Conservation (phyloP, 2,113 vertebrate genomes). For the Cyprinodon variegatus region DNA sequence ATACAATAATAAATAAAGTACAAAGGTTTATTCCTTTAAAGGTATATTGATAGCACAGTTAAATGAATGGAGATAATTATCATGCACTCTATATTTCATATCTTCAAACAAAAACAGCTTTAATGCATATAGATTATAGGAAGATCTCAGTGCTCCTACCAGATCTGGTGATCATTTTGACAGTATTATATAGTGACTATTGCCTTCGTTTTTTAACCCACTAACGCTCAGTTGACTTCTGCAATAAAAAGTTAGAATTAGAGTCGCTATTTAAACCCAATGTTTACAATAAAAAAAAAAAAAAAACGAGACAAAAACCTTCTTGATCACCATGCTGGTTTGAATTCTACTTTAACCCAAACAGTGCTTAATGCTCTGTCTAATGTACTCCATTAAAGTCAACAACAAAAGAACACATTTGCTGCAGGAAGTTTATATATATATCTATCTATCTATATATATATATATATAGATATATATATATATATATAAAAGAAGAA, state of each 20-base stretch:
- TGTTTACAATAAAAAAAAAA: not conserved
- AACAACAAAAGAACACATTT: not conserved
- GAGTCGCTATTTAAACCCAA: not conserved
- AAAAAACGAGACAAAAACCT: too few relatives aligned
- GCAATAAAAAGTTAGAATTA: not conserved
- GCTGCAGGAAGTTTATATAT: too few relatives aligned
- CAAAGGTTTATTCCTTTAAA: not conserved
- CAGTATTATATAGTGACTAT: not conserved
- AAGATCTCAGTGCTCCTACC: not conserved
- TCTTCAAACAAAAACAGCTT: not conserved
- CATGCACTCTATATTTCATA: not conserved
- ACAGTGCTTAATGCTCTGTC: not conserved
- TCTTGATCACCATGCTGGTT: too few relatives aligned
- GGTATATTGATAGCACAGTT: not conserved
- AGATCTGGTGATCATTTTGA: not conserved
- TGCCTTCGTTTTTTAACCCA: not conserved
- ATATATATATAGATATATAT: too few relatives aligned
- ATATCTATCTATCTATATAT: too few relatives aligned
- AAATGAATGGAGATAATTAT: not conserved
- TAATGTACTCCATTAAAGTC: not conserved
- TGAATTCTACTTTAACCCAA: not conserved
- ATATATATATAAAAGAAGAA: too few relatives aligned
- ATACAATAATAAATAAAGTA: not conserved
- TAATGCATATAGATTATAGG: not conserved
- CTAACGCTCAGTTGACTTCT: not conserved